These are phyloP conservation scores for Cottoperca gobio DNA, from an alignment of 2,797 vertebrate species.

Conservation along the genomic window DNA sequence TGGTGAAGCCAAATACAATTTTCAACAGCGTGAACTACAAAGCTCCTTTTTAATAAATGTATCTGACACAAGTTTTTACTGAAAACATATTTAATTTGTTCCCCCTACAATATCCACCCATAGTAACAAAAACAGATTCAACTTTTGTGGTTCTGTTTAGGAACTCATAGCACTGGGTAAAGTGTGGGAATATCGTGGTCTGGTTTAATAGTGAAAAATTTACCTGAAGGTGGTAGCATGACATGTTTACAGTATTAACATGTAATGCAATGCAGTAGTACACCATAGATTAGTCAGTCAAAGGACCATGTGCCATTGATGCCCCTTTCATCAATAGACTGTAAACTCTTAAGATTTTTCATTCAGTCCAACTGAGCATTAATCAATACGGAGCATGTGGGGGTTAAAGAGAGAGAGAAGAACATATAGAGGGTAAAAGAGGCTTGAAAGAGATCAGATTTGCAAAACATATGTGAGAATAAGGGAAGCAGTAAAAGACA, in stretches of 20 bases:
- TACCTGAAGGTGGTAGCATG: background rate
- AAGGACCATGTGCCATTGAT: conserved; percentile 3
- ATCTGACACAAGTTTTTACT: too few species aligned
- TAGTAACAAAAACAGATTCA: too few species aligned
- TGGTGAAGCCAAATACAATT: too few species aligned
- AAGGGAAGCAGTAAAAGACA: conserved; percentile 32
- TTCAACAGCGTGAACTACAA: too few species aligned
- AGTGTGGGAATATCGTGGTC: too few species aligned
- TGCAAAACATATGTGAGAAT: conserved; percentile 25
- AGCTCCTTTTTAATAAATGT: too few species aligned
- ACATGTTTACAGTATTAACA: background rate
- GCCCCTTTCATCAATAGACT: conserved; percentile 36
- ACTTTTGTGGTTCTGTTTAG: too few species aligned
- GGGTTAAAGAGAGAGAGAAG: background rate
- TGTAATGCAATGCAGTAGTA: conserved; percentile 11
- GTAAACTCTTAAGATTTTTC: conserved; percentile 51
- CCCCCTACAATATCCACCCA: too few species aligned
- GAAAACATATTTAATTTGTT: too few species aligned
- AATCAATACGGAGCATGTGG: conserved; percentile 45
- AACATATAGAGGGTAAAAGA: background rate
- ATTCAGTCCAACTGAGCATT: conserved; percentile 34
- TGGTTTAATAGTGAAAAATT: background rate
- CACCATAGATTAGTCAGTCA: conserved; percentile 19
- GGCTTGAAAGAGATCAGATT: conserved; percentile 30
- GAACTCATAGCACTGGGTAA: too few species aligned